These are phyloP conservation scores for Erynnis tages DNA, from an alignment of 2,888 invertebrate species.

Conservation along the genomic window DNA sequence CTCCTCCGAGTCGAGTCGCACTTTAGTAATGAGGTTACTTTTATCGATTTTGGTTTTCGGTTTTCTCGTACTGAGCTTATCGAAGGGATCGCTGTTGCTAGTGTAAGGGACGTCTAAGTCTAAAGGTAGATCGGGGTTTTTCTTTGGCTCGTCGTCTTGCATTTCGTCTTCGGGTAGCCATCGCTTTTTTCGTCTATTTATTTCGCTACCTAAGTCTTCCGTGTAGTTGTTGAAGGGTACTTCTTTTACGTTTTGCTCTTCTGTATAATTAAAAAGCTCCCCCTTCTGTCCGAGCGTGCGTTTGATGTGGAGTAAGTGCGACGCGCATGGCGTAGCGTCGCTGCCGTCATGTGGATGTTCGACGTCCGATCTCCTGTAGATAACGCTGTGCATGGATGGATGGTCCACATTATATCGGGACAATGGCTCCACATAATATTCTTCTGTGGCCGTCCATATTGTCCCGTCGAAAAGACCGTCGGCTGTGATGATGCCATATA, in stretches of 20 bases:
- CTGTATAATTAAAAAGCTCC: constrained; percentile 67
- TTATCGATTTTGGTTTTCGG: constrained; percentile 78
- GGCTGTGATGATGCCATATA: constrained; percentile 92
- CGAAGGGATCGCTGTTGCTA: constrained; percentile 80
- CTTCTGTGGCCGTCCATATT: constrained; percentile 88
- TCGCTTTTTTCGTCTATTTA: constrained; percentile 77
- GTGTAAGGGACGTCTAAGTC: constrained; percentile 85
- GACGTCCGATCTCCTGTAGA: constrained; percentile 92
- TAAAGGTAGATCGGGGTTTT: constrained; percentile 84
- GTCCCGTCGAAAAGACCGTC: constrained; percentile 95
- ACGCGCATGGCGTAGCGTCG: constrained; percentile 77
- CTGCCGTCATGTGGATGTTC: constrained; percentile 66
- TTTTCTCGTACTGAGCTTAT: constrained; percentile 70
- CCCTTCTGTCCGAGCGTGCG: constrained; percentile 58
- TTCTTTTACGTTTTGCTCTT: constrained; percentile 50
- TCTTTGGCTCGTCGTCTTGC: constrained; percentile 81
- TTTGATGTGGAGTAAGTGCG: constrained; percentile 81
- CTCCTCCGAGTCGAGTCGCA: constrained; percentile 75
- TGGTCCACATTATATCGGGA: constrained; percentile 83
- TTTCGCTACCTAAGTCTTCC: constrained; percentile 63
- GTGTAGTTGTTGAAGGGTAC: constrained; percentile 53
- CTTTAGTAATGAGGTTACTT: constrained; percentile 77
- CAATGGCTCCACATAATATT: constrained; percentile 92
- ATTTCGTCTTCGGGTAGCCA: constrained; percentile 86
- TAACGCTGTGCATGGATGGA: constrained; percentile 88